Evolutionary conservation across 2,888 invertebrate genomes (phyloP), one percentile per base, ranked within the genome.

Genomic region (Euphydryas editha): DNA sequence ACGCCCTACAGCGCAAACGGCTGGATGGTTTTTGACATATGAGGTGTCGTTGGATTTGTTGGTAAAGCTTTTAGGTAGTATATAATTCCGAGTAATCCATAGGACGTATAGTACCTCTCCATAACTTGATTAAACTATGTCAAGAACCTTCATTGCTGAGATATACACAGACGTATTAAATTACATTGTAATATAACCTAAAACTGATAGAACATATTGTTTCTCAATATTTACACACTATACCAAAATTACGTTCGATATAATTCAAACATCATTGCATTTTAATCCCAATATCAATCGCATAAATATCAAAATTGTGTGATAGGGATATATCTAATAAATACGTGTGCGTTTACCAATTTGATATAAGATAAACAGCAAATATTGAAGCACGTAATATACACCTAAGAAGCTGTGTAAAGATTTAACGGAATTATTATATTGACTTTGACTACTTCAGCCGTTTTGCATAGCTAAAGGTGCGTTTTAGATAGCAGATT

Each of bases 371-470:
- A 70, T 72, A 72, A 73, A 73, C 69, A 71, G 70, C 71, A 71
- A 76, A 77, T 75, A 76, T 72, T 71, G 70, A 71, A 64, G 47
- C 72, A 57, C 68, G 76, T 76, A 76, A 76, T 76, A 56, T 72
- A 76, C 72, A 74, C 75, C 71, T 65, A 70, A 73, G 75, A 73
- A 76, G 75, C 75, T 67, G 70, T 67, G 68, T 66, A 59, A 70
- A 66, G 69, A 69, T 70, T 71, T 69, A 69, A 67, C 66, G 61
- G 65, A 59, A 58, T 65, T 69, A 63, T 60, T 67, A 64, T 69
- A 59, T 67, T 67, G 61, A 59, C 55, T 62, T 67, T 60, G 62
- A 68, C 62, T 65, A 62, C 67, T 65, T 69, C 51, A 59, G 42
- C 44, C 44, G 18, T 21, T 62, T 62, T 56, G 37, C 56, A 62